Base-by-base conservation (phyloP, 2,888 invertebrate genomes). In the Microplitis deprimator region DNA sequence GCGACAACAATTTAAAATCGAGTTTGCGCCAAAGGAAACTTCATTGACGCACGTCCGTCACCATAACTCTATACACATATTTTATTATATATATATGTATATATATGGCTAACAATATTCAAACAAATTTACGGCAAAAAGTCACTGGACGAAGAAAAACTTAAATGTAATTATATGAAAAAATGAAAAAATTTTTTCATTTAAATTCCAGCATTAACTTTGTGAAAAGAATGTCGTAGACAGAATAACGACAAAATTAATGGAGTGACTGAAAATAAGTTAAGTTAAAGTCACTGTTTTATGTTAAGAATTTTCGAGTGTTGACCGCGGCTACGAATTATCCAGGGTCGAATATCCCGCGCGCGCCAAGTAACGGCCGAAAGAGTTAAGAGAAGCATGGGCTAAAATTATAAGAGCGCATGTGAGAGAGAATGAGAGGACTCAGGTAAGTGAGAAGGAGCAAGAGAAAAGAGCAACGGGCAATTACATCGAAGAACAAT, bases 401-500 rank as follows among this genome's bases (percentile, higher is more conserved):
- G 10, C 50, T 13, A 13, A 50, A 50, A 13, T 50, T 13, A 50
- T 50, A 61, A 68, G 68, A 76, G 50, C 13, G 50, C 5, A 13
- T 4, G 75, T 70, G 78, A 76, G 80, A 71, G 79, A 77, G 79
- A 74, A 80, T 82, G 75, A 50, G 13, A 50, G 50, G 50, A 59
- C 50, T 41, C 61, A 72, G 59, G 50, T 50, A 13, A 50, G 10
- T 8, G 50, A 50, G 50, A 50, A 50, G 13, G 50, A 50, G 10
- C 50, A 13, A 70, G 50, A 50, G 1, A 64, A 64, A 60, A 62
- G 59, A 65, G 16, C 76, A 40, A 78, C 71, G 78, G 82, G 85
- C 86, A 86, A 87, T 87, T 87, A 87, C 87, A 87, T 87, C 84
- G 86, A 80, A 84, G 87, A 87, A 87, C 87, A 87, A 87, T 87